Evolutionary conservation across 2,888 invertebrate genomes (phyloP), one percentile per base, ranked within the genome.

Genomic region (Oligia fasciuncula): DNA sequence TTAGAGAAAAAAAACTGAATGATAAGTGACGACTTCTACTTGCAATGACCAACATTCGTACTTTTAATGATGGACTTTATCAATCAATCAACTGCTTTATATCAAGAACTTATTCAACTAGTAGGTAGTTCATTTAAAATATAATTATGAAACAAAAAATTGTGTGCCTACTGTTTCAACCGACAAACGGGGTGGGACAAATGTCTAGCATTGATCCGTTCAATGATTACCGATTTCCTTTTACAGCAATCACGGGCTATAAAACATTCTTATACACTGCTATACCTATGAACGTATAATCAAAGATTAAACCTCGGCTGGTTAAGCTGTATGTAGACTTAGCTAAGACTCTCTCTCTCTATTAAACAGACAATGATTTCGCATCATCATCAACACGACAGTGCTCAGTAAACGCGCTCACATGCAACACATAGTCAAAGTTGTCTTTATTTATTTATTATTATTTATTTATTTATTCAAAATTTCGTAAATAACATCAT

Each of bases 151-250:
- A 35, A 46, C 2, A 68, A 68, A 79, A 67, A 68, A n/a, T 0
- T 35, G 19, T 29, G 0, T 29, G 23, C 49, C 65, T 2, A 73
- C 57, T 82, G 43, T 82, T 82, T 54, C 0, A 35, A 54, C 35
- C n/a, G 40, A 68, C 51, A 14, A 62, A 82, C 83, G 29, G 40
- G 46, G 67, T 68, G 23, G 46, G 35, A 68, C 9, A 62, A 66
- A 74, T 68, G 40, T 68, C 51, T 54, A 62, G 35, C 62, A 85
- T 73, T 80, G 68, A 85, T 85, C 73, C n/a, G 74, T 63, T 80
- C 40, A 49, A 51, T 72, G 74, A 85, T 78, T 81, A 81, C 68
- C 23, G 49, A 76, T 73, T 78, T 85, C 78, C 84, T 74, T 85
- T 73, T 74, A 69, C 14, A 71, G 78, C 60, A 73, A 73, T 76